A percentile compares a stretch with the other conserved stretches of the same genome.
Evolutionary conservation across 2,797 vertebrate species (phyloP).

Genomic region (Bradypus variegatus): DNA sequence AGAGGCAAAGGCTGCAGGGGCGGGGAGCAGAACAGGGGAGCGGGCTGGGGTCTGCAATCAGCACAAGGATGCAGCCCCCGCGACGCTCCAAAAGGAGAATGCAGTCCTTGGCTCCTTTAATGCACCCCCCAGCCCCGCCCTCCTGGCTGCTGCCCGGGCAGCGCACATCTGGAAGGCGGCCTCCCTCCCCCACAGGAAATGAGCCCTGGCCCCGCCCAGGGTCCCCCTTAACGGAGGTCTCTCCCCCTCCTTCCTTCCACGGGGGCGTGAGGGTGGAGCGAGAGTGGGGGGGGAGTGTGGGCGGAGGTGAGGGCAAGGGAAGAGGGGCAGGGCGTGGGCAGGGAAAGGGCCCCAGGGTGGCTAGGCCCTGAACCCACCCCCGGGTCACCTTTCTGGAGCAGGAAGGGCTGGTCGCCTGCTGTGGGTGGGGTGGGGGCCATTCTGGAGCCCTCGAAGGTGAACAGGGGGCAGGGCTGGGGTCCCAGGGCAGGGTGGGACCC

Average conservation of each 20-base stretch:
- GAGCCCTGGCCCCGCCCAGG: neutral
- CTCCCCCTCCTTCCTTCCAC: neutral
- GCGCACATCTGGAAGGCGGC: neutral
- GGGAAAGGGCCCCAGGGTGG: neutral
- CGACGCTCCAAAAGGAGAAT: no score
- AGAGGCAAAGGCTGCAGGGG: no score
- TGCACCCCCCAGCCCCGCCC: neutral
- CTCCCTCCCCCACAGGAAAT: neutral
- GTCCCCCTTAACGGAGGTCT: no score
- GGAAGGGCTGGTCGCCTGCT: neutral
- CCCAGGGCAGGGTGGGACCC: neutral
- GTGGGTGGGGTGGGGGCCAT: no score
- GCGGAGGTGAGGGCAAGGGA: neutral
- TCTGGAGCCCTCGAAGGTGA: slow-evolving; percentile 7
- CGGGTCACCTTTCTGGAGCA: no score
- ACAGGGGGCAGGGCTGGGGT: slow-evolving; percentile 16
- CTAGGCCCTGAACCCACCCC: no score
- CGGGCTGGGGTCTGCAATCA: no score
- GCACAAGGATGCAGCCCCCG: neutral
- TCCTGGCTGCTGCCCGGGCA: neutral
- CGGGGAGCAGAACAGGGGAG: no score
- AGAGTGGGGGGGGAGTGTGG: no score
- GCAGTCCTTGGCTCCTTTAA: neutral
- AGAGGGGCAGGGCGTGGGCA: no score
- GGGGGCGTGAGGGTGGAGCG: neutral